Percentiles rank a stretch among this genome's conserved stretches.
phyloP scores from a whole-genome alignment of 92 coral and sea anemone genomes.

The Zoanthus gigantus region DNA sequence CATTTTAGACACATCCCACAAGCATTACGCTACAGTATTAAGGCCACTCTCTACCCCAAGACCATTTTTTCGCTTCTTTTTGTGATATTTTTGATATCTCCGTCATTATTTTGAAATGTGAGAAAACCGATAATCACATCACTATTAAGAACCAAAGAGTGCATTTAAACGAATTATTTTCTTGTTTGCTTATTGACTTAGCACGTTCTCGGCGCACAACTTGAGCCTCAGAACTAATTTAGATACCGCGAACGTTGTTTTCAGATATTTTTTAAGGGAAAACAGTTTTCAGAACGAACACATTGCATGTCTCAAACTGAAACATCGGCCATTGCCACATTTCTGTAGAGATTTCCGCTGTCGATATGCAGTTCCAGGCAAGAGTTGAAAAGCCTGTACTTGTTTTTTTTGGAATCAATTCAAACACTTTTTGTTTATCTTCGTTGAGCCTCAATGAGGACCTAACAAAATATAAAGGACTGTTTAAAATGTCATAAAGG shows the following conservation, averaged over 20 bases:
- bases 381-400: too few relatives aligned
- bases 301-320: conserved; percentile 1
- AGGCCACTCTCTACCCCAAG: too few relatives aligned
- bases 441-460: neutral
- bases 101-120: too few relatives aligned
- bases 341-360: too few relatives aligned
- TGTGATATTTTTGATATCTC: too few relatives aligned
- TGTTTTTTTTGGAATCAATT: too few relatives aligned
- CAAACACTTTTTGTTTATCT: neutral
- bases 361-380: too few relatives aligned
- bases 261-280: neutral
- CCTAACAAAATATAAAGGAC: neutral
- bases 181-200: conserved; percentile 4
- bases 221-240: conserved; percentile 5
- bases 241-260: neutral
- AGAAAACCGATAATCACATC: too few relatives aligned
- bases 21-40: too few relatives aligned
- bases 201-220: conserved; percentile 3
- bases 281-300: conserved; percentile 4
- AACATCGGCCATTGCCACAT: neutral
- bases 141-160: neutral
- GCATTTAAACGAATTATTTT: conserved; percentile 7
- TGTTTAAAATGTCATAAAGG: neutral
- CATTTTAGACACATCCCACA: too few relatives aligned
- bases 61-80: too few relatives aligned